Evolutionary conservation across 2,888 invertebrate genomes (phyloP), one percentile per base, ranked within the genome.

Genomic region (Scaptomyza flava): DNA sequence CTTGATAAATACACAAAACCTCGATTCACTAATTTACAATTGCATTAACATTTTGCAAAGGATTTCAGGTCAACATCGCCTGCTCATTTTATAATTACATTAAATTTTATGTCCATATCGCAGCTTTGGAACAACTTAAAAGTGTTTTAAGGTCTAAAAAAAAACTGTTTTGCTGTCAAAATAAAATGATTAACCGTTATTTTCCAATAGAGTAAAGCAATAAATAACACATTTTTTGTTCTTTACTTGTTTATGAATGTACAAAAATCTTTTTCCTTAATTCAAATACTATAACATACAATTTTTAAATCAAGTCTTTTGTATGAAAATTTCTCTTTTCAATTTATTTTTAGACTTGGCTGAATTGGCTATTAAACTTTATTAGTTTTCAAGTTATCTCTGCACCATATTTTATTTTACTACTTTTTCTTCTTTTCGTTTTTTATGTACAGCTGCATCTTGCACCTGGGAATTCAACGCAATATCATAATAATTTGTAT

Each of bases 11-110:
- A 56, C 36, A 17, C 60, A 64, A 64, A 43, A 43, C 42, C 66
- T 70, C 60, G 59, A 71, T 64, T 56, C 70, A 51, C 60, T 64
- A 71, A 48, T 58, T 72, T 58, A 65, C 67, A 67, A 67, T 72
- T 61, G 27, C 38, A 41, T 43, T 53, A 46, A 43, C 41, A 36
- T 23, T 54, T 36, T 53, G 20, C 17, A 36, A 53, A 27, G 23
- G 12, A 6, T 47, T 30, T 36, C 9, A 4, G 31, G 11, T 53
- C 23, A 11, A 36, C 17, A 47, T 20, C 5, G 17, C 20, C 17
- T 27, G 31, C 8, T 8, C 23, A 50, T 42, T 23, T 23, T 41
- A 14, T 7, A n/a, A n/a, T 14, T 17, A 41, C 17, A 14, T 27
- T 2, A 34, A 36, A 6, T 46, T 8, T n/a, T 7, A 20, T 11